Conservation (phyloP, 2,113 vertebrate species). For the Corapipo altera region DNA sequence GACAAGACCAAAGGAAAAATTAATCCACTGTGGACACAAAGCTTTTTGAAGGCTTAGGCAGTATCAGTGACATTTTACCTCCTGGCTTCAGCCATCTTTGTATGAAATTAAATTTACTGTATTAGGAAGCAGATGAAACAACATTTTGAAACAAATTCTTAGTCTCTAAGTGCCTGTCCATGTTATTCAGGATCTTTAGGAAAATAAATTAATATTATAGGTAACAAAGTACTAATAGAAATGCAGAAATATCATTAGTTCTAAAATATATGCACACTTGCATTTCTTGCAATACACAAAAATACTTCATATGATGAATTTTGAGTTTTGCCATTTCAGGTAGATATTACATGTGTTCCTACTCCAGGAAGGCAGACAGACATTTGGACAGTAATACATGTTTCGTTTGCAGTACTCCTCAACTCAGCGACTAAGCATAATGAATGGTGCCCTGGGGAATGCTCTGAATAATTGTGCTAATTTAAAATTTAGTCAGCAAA, state of each 20-base stretch:
- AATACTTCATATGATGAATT: neutral
- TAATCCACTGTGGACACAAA: neutral
- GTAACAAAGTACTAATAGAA: neutral
- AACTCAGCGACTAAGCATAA: slow-evolving; percentile 59
- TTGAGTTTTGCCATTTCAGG: neutral
- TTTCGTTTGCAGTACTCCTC: slow-evolving; percentile 44
- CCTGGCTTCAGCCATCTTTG: neutral
- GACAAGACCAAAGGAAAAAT: neutral
- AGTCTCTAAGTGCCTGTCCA: neutral
- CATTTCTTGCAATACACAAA: neutral
- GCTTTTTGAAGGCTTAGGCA: neutral
- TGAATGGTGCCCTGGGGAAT: slow-evolving; percentile 64
- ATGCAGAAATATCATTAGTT: neutral
- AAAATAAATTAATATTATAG: neutral
- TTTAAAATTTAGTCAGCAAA: slow-evolving; percentile 77
- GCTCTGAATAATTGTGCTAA: slow-evolving; percentile 74
- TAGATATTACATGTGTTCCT: neutral
- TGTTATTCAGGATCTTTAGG: neutral
- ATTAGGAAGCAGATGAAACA: neutral
- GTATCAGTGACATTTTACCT: neutral
- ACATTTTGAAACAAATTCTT: neutral
- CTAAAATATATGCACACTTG: neutral
- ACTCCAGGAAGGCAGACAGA: slow-evolving; percentile 23
- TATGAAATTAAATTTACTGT: neutral
- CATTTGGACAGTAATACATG: slow-evolving; percentile 25